Base-by-base conservation (phyloP, 1,140 invertebrate species). In the Coelopa frigida region DNA sequence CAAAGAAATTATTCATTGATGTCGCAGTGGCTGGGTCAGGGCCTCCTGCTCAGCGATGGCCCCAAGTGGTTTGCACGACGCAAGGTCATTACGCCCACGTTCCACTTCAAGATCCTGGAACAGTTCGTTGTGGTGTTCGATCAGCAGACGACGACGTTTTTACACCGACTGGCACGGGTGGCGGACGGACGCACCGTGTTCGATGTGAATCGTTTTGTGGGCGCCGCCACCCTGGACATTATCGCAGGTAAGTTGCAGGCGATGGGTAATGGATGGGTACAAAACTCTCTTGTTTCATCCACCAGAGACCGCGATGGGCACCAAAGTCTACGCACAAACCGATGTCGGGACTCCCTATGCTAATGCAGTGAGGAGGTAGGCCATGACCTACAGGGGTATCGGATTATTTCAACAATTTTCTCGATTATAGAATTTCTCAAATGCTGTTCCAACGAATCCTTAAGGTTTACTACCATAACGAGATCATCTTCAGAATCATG, bases 241-340 rank as follows among this genome's bases (percentile, higher is more conserved):
- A 63, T 63, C 8, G 53, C 55, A 38, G 59, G 41, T 43, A 12
- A 40, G 22, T n/a, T 26, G 38, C 3, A 40, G 38, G 11, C 17
- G 10, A 14, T 26, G 1, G 5, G 18, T 8, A n/a, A n/a, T n/a
- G 17, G 18, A 17, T 42, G 8, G 5, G 38, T 22, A 12, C 5
- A 40, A 22, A 3, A 24, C 14, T 14, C 68, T 89, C 39, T 85
- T 44, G 21, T 33, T 23, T 48, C 14, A 29, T 62, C 71, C 64
- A 73, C 4, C 66, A 73, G 86, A 94, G 71, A 86, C 85, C 3
- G 85, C 88, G 3, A 91, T 93, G 87, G 90, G 90, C 7, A 75
- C 80, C 3, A 76, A 79, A 39, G 67, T 92, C 3, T 73, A 84
- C 62, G 83, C 84, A 1, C 89, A 92, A 71, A 70, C 69, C 29